A percentile compares a stretch with the other conserved stretches of the same genome.
Evolutionary conservation across 2,113 vertebrate species (phyloP).

Genomic region (Butastur rufipennis): DNA sequence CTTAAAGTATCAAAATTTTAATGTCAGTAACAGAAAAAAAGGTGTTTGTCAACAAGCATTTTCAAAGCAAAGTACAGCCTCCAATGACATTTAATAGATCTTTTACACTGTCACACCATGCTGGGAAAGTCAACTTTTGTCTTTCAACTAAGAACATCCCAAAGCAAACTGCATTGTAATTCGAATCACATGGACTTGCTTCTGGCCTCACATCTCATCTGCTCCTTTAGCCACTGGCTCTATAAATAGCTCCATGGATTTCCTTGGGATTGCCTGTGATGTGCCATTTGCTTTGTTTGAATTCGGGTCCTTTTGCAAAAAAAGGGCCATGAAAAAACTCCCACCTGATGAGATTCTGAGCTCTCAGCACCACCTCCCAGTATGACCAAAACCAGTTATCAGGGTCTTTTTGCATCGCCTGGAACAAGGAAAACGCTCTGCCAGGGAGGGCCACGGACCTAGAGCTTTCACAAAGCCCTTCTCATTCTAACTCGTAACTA

Average conservation of each 20-base stretch:
- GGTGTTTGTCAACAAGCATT: background rate
- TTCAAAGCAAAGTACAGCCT: background rate
- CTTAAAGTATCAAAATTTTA: background rate
- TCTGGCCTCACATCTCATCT: background rate
- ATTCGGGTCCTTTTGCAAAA: background rate
- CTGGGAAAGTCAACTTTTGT: background rate
- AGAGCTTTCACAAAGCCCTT: background rate
- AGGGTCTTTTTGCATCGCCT: background rate
- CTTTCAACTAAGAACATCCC: background rate
- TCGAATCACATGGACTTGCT: background rate
- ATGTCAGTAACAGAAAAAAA: background rate
- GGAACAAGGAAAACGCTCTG: accelerated
- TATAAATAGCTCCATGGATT: background rate
- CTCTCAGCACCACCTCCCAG: background rate
- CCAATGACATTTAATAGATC: background rate
- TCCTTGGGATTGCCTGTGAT: background rate
- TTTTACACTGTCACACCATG: background rate
- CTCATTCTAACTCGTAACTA: accelerated
- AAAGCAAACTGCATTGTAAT: background rate
- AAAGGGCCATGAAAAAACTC: background rate
- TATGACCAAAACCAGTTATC: background rate
- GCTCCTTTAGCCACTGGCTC: background rate
- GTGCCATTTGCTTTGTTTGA: background rate
- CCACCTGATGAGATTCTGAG: background rate
- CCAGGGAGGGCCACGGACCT: accelerated